Evolutionary conservation across 2,113 vertebrate species (phyloP).

Genomic region (Chaenocephalus aceratus): DNA sequence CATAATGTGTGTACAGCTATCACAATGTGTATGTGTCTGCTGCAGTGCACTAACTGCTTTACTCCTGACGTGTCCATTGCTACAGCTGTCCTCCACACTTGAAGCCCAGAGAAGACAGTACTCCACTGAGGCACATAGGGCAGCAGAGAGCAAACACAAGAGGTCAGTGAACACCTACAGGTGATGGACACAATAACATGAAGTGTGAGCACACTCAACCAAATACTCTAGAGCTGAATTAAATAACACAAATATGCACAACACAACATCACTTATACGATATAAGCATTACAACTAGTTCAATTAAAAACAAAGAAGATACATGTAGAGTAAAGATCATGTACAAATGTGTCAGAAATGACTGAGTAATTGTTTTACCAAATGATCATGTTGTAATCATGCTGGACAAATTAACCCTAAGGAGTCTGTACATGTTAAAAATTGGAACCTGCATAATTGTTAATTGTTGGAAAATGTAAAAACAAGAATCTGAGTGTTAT

Average conservation of each 20-base stretch:
- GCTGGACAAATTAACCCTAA: neutral
- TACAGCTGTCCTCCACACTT: slow-evolving; percentile 74
- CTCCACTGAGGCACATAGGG: slow-evolving; percentile 55
- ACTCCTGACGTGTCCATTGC: slow-evolving; percentile 6
- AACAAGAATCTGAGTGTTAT: no score
- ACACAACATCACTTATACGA: neutral
- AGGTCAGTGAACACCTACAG: slow-evolving; percentile 53
- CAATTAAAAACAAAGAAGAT: no score
- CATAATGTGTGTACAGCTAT: neutral
- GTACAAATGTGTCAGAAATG: no score
- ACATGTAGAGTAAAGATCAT: no score
- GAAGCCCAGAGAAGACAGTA: slow-evolving; percentile 69
- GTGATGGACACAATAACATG: slow-evolving; percentile 8
- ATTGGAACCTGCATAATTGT: no score
- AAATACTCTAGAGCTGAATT: neutral
- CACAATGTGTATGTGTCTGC: neutral
- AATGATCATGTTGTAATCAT: no score
- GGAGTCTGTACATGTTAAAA: no score
- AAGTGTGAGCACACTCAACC: neutral
- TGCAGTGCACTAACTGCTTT: neutral
- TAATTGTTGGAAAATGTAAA: no score
- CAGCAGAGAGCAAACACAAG: slow-evolving; percentile 51
- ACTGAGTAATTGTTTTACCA: no score
- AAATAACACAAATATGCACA: neutral
- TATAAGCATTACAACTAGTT: no score